Evolutionary conservation across 2,113 vertebrate species (phyloP), one percentile per base, ranked within the genome.

Genomic region (Sigmodon hispidus): DNA sequence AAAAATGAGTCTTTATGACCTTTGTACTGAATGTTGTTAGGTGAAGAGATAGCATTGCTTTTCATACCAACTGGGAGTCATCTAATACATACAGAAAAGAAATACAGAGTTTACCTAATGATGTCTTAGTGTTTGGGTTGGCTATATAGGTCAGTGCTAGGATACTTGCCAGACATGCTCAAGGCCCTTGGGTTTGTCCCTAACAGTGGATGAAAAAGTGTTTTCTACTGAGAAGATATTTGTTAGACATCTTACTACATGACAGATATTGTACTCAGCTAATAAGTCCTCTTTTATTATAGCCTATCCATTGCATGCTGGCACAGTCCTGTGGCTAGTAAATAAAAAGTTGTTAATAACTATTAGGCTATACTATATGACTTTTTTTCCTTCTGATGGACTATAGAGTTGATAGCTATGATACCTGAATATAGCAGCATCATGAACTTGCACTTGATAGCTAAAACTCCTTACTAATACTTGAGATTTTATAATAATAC

Each of bases 181-280:
- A 15, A 31, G 10, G 17, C 48, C 36, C 52, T 57, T 12, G 34
- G 50, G 55, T 72, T 72, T 22, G 70, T 55, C 34, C 48, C 22
- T n/a, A 87, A 67, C 67, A 55, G 13, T 70, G 22, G 26, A 12
- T 69, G 16, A 21, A 12, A 84, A 70, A 22, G 61, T 73, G 75
- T 93, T 92, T 96, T 93, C 79, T 24, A n/a, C 59, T 90, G 17
- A 93, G 65, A 45, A 87, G 55, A 24, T 89, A 85, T 36, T 84
- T 91, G 16, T 63, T 87, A 24, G 87, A 61, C 13, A 85, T 36
- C 40, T 16, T 87, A 13, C 17, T 86, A 26, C 36, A 9, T 93
- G 70, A 84, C 55, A 85, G 0, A 73, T 73, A 91, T 16, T 95
- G 8, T 73, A 12, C 26, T 95, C 31, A 31, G 5, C 77, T 79